A percentile compares a stretch with the other conserved stretches of the same genome.
Conservation (phyloP, 2,888 invertebrate genomes). For the Ferdinandea cuprea region DNA sequence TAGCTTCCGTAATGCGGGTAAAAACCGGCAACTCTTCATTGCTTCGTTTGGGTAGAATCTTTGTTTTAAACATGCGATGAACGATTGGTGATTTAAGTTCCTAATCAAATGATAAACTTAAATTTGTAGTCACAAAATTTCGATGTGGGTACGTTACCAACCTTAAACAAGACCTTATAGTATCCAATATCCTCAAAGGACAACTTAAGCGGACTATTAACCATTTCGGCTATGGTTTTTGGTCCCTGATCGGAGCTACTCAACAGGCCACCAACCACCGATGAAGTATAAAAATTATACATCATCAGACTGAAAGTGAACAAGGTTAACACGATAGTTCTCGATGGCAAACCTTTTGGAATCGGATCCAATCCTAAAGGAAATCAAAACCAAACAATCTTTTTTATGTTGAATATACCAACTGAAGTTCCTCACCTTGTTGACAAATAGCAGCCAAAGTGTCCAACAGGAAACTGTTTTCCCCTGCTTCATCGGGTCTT, state of each 20-base stretch:
- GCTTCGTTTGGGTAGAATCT: slow-evolving; percentile 77
- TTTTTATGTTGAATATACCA: neutral
- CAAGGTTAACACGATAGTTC: slow-evolving; percentile 78
- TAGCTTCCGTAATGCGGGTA: slow-evolving; percentile 80
- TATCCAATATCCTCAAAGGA: slow-evolving; percentile 82
- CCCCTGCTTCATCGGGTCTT: slow-evolving; percentile 1
- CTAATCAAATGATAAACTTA: slow-evolving; percentile 66
- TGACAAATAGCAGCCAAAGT: slow-evolving; percentile 80
- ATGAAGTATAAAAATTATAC: slow-evolving; percentile 82
- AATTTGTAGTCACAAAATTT: neutral
- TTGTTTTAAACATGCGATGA: slow-evolving; percentile 77
- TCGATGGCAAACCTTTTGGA: slow-evolving; percentile 77
- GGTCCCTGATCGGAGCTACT: slow-evolving; percentile 80
- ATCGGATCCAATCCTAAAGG: slow-evolving; percentile 79
- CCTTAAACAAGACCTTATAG: slow-evolving; percentile 80
- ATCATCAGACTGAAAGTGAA: slow-evolving; percentile 80
- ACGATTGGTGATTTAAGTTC: slow-evolving; percentile 77
- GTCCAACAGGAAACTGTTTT: slow-evolving; percentile 74
- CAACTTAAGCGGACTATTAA: slow-evolving; percentile 79
- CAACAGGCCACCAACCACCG: slow-evolving; percentile 81
- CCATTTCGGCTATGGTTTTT: slow-evolving; percentile 78
- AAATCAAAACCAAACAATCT: slow-evolving; percentile 8
- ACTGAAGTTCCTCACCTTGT: slow-evolving; percentile 76
- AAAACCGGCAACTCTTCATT: slow-evolving; percentile 78
- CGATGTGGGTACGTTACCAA: slow-evolving; percentile 75